These are phyloP conservation scores for Agrilus cyanescens DNA, from an alignment of 2,888 invertebrate species.

Conservation along the genomic window DNA sequence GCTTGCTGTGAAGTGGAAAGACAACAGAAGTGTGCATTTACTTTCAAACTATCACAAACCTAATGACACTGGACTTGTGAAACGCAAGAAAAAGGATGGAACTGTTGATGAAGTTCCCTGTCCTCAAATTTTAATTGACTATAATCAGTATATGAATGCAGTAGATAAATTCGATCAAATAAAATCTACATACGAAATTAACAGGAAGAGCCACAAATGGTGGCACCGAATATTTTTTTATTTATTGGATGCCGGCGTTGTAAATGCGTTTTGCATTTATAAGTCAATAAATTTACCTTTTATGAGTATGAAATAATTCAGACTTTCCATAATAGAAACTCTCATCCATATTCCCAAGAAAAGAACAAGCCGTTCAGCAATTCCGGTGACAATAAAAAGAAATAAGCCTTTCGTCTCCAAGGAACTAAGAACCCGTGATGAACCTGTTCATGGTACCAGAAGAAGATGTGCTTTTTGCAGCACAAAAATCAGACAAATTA, in stretches of 20 bases:
- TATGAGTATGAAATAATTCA: no score
- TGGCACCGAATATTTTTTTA: conserved; percentile 20
- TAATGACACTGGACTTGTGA: conserved; percentile 12
- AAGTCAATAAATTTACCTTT: no score
- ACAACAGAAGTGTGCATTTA: conserved; percentile 19
- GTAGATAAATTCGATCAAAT: conserved; percentile 22
- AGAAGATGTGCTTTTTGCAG: conserved; percentile 6
- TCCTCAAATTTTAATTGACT: conserved; percentile 18
- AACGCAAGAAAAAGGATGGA: neutral
- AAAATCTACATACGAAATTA: conserved; percentile 17
- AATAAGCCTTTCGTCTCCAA: no score
- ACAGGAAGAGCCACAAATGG: conserved; percentile 22
- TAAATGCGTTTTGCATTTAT: conserved; percentile 12
- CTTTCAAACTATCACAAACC: conserved; percentile 20
- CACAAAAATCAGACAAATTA: conserved; percentile 6
- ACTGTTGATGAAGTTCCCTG: conserved; percentile 7
- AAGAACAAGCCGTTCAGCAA: no score
- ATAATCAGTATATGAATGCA: conserved; percentile 21
- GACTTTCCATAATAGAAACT: neutral
- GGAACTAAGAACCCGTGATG: no score
- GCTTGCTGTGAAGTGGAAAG: conserved; percentile 19
- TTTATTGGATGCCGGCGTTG: conserved; percentile 18
- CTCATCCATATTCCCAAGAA: no score
- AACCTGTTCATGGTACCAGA: neutral
- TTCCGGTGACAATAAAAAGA: no score